Evolutionary conservation across 2,113 vertebrate species (phyloP).

Genomic region (Podarcis raffonei): DNA sequence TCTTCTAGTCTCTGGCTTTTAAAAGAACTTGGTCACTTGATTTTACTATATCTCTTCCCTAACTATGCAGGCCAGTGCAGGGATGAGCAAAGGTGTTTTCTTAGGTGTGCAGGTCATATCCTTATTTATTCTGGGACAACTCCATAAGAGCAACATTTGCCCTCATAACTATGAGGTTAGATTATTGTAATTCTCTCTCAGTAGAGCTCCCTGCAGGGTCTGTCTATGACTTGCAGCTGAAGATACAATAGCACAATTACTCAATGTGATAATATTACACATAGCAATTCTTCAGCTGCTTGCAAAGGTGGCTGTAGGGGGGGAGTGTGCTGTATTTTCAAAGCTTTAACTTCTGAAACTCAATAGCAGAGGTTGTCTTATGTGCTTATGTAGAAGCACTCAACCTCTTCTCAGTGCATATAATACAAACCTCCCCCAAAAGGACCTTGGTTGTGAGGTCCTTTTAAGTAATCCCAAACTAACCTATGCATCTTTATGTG

Average conservation of each 20-base stretch:
- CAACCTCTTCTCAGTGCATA: not conserved
- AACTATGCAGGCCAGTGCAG: not conserved
- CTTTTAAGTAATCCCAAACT: not conserved
- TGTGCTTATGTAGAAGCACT: not conserved
- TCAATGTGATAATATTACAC: slow-evolving; percentile 25
- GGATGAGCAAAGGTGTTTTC: not conserved
- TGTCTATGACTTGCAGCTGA: slow-evolving; percentile 23
- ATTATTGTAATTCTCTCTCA: slow-evolving; percentile 22
- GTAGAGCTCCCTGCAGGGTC: not conserved
- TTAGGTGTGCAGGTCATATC: not conserved
- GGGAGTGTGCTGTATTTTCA: not conserved
- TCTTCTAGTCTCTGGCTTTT: fast-evolving
- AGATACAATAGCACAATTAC: slow-evolving; percentile 18
- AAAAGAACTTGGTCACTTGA: not conserved
- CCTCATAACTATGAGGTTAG: not conserved
- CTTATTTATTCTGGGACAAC: not conserved
- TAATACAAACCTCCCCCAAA: not conserved
- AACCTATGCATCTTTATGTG: not conserved
- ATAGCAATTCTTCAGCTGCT: slow-evolving; percentile 16
- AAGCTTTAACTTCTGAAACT: slow-evolving; percentile 7
- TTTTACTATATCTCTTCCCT: fast-evolving
- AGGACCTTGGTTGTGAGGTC: not conserved
- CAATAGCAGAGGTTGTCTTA: not conserved
- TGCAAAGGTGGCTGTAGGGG: not conserved
- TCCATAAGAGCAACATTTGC: slow-evolving; percentile 5